These are phyloP conservation scores for Dendrocopos noguchii DNA, from an alignment of 2,113 vertebrate genomes.

Conservation along the genomic window DNA sequence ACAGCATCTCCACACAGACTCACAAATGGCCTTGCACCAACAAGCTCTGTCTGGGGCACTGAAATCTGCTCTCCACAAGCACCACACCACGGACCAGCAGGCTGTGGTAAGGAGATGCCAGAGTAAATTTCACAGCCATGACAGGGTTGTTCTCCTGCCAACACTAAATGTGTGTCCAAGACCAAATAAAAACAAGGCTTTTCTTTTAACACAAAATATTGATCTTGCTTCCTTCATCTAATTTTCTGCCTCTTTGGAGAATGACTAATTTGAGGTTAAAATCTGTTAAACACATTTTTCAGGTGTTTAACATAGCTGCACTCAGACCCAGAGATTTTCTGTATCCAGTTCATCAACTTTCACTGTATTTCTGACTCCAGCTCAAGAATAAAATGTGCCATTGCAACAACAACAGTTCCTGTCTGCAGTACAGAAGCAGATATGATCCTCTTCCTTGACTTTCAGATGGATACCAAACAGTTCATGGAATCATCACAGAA, in stretches of 20 bases:
- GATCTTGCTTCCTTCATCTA: background rate
- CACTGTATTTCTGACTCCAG: background rate
- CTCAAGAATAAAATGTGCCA: background rate
- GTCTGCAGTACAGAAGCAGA: background rate
- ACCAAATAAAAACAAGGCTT: background rate
- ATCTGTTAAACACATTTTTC: background rate
- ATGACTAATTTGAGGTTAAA: background rate
- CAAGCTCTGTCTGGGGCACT: background rate
- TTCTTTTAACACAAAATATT: background rate
- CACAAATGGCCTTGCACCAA: background rate
- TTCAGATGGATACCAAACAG: background rate
- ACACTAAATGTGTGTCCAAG: background rate
- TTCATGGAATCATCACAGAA: too few species aligned
- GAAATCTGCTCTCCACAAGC: rapidly evolving
- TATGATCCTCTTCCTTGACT: background rate
- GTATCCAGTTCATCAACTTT: background rate
- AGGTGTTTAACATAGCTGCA: background rate
- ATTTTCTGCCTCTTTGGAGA: background rate
- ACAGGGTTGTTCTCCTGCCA: background rate
- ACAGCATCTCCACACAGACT: background rate
- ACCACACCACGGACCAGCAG: background rate
- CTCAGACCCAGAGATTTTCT: background rate
- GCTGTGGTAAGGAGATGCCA: background rate
- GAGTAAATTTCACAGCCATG: background rate
- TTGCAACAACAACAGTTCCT: background rate